Conservation (phyloP, 2,797 vertebrate species). For the Poecile montanus region DNA sequence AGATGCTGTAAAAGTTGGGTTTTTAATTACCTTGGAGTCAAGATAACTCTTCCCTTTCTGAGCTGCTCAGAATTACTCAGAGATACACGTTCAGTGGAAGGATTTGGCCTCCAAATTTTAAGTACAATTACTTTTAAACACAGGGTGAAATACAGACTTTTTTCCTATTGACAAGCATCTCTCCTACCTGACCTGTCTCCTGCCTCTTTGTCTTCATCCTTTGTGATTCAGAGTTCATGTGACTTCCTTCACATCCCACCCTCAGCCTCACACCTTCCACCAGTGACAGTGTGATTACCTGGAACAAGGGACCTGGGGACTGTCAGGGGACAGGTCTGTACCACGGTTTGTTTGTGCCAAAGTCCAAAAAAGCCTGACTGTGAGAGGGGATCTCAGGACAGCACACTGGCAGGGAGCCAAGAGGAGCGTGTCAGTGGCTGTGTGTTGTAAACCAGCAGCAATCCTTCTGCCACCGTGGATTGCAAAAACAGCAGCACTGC, state of each 20-base stretch:
- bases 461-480: not conserved
- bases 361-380: not conserved
- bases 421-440: not conserved
- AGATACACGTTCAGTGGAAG: not conserved
- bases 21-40: constrained; percentile 29
- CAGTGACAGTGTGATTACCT: not conserved
- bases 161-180: not conserved
- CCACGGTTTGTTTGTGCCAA: not conserved
- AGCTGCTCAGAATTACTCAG: not conserved
- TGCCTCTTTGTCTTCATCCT: not conserved
- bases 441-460: constrained; percentile 31
- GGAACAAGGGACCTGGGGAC: not conserved
- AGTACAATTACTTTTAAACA: not conserved
- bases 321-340: not conserved
- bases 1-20: not conserved
- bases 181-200: not conserved
- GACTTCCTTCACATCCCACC: not conserved
- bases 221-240: not conserved
- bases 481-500: constrained; percentile 22
- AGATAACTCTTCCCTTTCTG: constrained; percentile 3
- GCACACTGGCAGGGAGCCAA: constrained; percentile 3
- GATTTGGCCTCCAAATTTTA: not conserved
- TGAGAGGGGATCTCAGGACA: constrained; percentile 25
- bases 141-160: not conserved
- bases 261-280: not conserved